phyloP scores from a whole-genome alignment of 2,797 vertebrate genomes.

The Eulemur coronatus region DNA sequence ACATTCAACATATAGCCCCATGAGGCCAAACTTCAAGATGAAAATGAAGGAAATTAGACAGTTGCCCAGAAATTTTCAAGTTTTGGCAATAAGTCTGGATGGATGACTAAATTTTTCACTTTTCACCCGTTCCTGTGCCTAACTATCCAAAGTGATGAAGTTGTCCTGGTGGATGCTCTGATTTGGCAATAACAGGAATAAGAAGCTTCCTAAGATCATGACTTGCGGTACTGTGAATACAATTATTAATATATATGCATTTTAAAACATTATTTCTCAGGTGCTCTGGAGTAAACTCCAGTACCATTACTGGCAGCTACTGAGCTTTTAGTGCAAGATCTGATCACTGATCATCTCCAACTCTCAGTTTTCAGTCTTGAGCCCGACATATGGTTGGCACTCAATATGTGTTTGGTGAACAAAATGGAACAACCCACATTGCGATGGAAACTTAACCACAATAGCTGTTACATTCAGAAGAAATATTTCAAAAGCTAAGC shows the following conservation, averaged over 20 bases:
- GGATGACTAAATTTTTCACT: slow-evolving; percentile 19
- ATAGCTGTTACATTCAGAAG: not conserved
- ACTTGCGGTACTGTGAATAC: not conserved
- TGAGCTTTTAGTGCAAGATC: not conserved
- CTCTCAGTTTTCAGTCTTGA: not conserved
- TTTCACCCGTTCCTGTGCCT: not conserved
- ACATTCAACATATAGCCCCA: slow-evolving; percentile 15
- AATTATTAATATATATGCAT: not conserved
- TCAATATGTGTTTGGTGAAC: not conserved
- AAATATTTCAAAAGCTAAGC: slow-evolving; percentile 42
- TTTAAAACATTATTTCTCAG: not conserved
- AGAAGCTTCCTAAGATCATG: not conserved
- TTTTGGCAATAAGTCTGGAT: slow-evolving; percentile 46
- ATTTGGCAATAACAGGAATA: not conserved
- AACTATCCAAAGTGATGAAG: not conserved
- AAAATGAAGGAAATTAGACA: slow-evolving; percentile 65
- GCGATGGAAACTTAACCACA: slow-evolving; percentile 21
- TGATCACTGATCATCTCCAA: not conserved
- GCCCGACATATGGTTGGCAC: not conserved
- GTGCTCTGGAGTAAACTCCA: not conserved
- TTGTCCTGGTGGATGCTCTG: not conserved
- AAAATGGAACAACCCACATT: slow-evolving; percentile 31
- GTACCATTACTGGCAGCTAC: not conserved
- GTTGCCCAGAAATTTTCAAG: slow-evolving; percentile 58
- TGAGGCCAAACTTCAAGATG: slow-evolving; percentile 48